Base-by-base conservation (phyloP, 2,888 invertebrate genomes). In the Cosmorhoe ocellata region DNA sequence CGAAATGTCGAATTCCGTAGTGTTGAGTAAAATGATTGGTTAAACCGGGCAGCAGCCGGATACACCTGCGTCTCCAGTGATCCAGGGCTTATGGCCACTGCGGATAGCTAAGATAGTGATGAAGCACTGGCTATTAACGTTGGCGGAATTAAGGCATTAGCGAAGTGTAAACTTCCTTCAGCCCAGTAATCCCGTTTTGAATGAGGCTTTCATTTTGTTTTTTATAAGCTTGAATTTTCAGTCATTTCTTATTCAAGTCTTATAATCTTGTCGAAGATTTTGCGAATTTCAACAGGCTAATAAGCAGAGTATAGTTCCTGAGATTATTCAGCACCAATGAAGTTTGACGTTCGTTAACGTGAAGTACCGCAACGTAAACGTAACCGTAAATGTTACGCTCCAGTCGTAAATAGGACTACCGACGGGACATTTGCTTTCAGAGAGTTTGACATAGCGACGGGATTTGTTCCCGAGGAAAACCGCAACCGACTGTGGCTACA, bases 71-170 rank as follows among this genome's bases (percentile, higher is more conserved):
- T 67, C 75, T 63, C 67, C 59, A 22, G 64, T 78, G 77, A 79
- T 79, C 76, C 79, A 66, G 76, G 74, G 76, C 76, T 74, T 76
- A 62, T 65, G 69, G 71, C 71, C 69, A 63, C 68, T 76, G 63
- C 67, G 67, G 76, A 76, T 77, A 63, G 73, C 72, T 72, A 71
- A 80, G 76, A 77, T 79, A 70, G 73, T 78, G 78, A 80, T 80
- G 79, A 78, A 84, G 74, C 72, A 68, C 64, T 65, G 61, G 56
- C 74, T 76, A 81, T 84, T 84, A 79, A 69, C 71, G 71, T 69
- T 59, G 67, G 61, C 61, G 61, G 69, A 72, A 72, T 76, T 74
- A 71, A 70, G 70, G 67, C 62, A 66, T 66, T 62, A 69, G 58
- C 59, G 49, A 59, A 65, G 61, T 65, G 64, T 58, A 64, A 62